Percentiles rank a stretch among this genome's conserved stretches.
Evolutionary conservation across 1,140 invertebrate genomes (phyloP).

Genomic region (Pseudomyrmex gracilis): DNA sequence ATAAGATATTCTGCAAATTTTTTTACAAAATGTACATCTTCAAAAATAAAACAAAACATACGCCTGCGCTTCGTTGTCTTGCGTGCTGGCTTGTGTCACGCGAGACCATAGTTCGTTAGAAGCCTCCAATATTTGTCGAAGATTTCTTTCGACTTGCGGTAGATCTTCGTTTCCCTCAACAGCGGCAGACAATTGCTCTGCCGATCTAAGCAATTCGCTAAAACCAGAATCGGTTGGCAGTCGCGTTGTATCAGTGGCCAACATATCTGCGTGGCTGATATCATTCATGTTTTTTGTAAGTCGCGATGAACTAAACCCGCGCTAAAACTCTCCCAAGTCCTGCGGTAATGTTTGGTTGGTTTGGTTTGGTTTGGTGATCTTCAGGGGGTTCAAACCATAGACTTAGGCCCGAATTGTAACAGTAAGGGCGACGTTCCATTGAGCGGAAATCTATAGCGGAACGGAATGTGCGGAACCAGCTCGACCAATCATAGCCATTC

Average conservation of each 20-base stretch:
- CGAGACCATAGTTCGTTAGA: slow-evolving; percentile 95
- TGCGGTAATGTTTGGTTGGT: no score
- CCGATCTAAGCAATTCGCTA: slow-evolving; percentile 94
- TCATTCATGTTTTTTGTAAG: slow-evolving; percentile 58
- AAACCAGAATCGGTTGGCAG: slow-evolving; percentile 88
- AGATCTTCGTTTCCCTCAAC: slow-evolving; percentile 93
- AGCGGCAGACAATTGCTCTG: slow-evolving; percentile 95
- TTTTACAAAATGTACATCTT: neutral
- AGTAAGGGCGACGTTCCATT: no score
- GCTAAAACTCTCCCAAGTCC: no score
- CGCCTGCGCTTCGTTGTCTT: slow-evolving; percentile 94
- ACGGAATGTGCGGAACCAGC: no score
- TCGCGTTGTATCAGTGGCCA: slow-evolving; percentile 30
- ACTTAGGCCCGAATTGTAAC: no score
- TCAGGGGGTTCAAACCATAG: no score
- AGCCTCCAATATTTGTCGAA: slow-evolving; percentile 96
- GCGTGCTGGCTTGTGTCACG: slow-evolving; percentile 92
- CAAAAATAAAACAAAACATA: slow-evolving; percentile 86
- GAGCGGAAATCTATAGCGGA: no score
- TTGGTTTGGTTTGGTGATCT: no score
- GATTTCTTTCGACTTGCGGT: slow-evolving; percentile 94
- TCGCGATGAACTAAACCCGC: no score
- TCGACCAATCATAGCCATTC: no score
- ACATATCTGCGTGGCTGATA: slow-evolving; percentile 46
- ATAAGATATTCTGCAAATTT: no score